phyloP scores from a whole-genome alignment of 1,140 invertebrate genomes.

The Panulirus ornatus region DNA sequence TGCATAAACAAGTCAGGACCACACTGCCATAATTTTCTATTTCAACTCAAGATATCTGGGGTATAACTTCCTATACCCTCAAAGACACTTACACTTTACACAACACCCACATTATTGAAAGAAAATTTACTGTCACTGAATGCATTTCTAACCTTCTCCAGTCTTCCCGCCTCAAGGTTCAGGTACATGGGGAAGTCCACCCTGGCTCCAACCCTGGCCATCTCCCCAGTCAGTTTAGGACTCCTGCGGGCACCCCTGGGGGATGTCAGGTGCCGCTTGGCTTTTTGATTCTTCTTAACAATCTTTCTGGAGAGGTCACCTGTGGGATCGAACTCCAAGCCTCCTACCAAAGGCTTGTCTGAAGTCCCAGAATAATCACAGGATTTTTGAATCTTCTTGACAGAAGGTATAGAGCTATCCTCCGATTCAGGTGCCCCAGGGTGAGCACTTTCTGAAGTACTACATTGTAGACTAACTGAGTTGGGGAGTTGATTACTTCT shows the following conservation, averaged over 20 bases:
- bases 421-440: constrained; percentile 16
- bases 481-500: constrained; percentile 15
- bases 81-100: constrained; percentile 15
- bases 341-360: constrained; percentile 25
- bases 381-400: constrained; percentile 15
- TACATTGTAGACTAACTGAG: constrained; percentile 13
- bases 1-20: not conserved
- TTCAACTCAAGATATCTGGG: constrained; percentile 29
- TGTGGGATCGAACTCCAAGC: constrained; percentile 12
- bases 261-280: constrained; percentile 38
- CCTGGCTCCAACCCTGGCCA: constrained; percentile 49
- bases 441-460: constrained; percentile 9
- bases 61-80: not conserved
- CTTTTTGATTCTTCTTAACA: constrained; percentile 39
- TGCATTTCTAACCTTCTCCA: constrained; percentile 53
- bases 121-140: constrained; percentile 23
- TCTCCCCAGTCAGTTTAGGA: constrained; percentile 44
- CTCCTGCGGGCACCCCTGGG: constrained; percentile 28
- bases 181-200: constrained; percentile 32
- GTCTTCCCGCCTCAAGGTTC: constrained; percentile 37
- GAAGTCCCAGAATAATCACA: constrained; percentile 24
- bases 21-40: constrained; percentile 34
- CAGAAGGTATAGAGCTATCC: constrained; percentile 1
- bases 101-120: constrained; percentile 35
- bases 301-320: constrained; percentile 4